Evolutionary conservation across 30 jellyfish, hydroid and myxozoan genomes (phyloP).

Genomic region (Chrysaora quinquecirrha): DNA sequence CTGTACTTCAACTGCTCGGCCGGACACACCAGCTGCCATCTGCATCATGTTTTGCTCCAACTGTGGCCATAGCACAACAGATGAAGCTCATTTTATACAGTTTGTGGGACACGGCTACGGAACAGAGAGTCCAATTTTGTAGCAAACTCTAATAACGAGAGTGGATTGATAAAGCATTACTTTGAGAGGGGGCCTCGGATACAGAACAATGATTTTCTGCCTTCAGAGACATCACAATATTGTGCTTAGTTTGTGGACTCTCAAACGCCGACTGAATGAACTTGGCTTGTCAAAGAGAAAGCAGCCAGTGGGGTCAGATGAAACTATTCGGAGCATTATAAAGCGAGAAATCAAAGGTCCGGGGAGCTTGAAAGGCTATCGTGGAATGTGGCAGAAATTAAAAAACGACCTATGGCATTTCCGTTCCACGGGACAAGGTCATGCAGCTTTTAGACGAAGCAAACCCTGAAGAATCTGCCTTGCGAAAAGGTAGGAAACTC

Average conservation of each 20-base stretch:
- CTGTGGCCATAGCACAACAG: not conserved
- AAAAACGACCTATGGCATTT: not conserved
- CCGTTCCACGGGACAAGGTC: not conserved
- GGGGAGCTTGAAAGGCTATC: not conserved
- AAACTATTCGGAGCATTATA: not conserved
- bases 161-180: not conserved
- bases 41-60: not conserved
- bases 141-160: not conserved
- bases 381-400: not conserved
- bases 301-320: not conserved
- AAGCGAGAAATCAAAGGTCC: not conserved
- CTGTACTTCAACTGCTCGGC: not conserved
- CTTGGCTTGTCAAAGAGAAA: not conserved
- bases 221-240: not conserved
- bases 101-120: constrained; percentile 21
- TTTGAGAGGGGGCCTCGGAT: not conserved
- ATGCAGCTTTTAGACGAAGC: not conserved
- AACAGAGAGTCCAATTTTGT: not conserved
- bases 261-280: not conserved
- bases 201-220: not conserved
- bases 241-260: not conserved
- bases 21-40: not conserved
- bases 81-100: not conserved
- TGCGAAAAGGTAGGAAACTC: not conserved
- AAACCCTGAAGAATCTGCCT: not conserved